phyloP scores from a whole-genome alignment of 2,797 vertebrate species.

The Muscicapa striata region DNA sequence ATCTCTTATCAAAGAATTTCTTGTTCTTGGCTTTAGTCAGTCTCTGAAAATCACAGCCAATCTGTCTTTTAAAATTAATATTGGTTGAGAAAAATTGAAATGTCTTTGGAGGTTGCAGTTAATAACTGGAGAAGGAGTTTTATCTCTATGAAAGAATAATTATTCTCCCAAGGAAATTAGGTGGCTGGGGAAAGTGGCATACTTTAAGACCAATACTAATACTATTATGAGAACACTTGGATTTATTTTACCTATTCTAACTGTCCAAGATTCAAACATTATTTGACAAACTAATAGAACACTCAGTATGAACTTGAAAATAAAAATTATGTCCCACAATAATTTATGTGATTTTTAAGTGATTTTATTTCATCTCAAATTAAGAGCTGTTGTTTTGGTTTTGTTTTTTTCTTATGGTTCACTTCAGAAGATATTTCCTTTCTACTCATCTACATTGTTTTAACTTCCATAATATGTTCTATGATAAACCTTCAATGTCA shows the following conservation, averaged over 20 bases:
- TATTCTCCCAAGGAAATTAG: neutral
- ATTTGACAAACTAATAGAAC: neutral
- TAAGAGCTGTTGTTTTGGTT: neutral
- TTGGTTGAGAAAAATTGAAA: neutral
- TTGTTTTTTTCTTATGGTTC: neutral
- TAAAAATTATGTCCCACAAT: neutral
- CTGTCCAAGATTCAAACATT: neutral
- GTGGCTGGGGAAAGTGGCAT: neutral
- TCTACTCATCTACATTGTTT: neutral
- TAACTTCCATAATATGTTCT: neutral
- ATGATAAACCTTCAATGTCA: neutral
- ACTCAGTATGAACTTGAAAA: neutral
- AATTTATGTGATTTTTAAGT: neutral
- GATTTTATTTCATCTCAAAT: neutral
- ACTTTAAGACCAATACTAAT: neutral
- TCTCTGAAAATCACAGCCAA: neutral
- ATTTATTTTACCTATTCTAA: neutral
- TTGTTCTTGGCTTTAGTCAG: neutral
- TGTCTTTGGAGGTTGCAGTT: neutral
- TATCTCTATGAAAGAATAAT: neutral
- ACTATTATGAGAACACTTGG: neutral
- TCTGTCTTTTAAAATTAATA: neutral
- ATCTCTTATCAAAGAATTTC: neutral
- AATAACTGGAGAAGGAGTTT: neutral
- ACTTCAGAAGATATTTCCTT: neutral